Conservation (phyloP, 2,797 vertebrate species). For the Micrastur ruficollis region DNA sequence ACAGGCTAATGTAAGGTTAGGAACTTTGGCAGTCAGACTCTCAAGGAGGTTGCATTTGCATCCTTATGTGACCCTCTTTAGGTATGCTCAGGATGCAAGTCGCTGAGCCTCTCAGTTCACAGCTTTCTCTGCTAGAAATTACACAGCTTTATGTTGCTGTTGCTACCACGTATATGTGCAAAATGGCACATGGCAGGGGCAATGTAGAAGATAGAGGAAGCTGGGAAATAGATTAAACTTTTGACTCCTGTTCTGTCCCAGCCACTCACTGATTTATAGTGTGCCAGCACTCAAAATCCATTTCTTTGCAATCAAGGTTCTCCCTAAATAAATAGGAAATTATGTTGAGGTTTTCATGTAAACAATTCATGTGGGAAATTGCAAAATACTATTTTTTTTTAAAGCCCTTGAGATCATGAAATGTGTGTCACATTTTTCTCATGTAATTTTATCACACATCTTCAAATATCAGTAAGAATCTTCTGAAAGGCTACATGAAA, state of each 20-base stretch:
- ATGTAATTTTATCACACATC: background rate
- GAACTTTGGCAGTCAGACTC: background rate
- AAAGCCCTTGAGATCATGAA: background rate
- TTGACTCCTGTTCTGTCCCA: background rate
- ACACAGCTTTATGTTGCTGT: background rate
- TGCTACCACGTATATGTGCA: background rate
- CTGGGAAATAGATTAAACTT: background rate
- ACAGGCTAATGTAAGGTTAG: fast-evolving
- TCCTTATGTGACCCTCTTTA: background rate
- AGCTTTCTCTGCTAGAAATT: background rate
- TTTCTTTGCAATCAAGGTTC: background rate
- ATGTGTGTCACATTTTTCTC: background rate
- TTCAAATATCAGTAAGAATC: background rate
- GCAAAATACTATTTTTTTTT: background rate
- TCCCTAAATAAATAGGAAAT: background rate
- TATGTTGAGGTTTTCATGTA: background rate
- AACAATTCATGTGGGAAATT: background rate
- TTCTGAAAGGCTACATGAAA: background rate
- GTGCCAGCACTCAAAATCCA: background rate
- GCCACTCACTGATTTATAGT: background rate
- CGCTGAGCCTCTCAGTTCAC: background rate
- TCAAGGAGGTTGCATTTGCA: background rate
- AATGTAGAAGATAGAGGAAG: background rate
- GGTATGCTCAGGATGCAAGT: background rate
- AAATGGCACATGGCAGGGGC: background rate